Base-by-base conservation (phyloP, 2,888 invertebrate species). In the Fragum sueziense region DNA sequence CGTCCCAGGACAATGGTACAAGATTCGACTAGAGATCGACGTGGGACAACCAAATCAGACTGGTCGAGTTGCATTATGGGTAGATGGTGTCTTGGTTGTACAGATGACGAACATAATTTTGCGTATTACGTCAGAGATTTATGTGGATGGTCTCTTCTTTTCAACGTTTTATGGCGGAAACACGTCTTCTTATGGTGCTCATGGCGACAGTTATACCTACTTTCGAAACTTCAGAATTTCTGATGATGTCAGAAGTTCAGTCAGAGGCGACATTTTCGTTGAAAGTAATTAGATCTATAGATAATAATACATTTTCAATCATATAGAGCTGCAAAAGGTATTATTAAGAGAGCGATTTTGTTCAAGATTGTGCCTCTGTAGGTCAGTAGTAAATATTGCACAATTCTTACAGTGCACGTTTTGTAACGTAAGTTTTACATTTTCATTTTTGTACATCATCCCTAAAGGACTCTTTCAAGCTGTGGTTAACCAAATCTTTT, bases 81-180 rank as follows among this genome's bases (percentile, higher is more conserved):
- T 88, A 2, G 84, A 89, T 33, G 82, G 76, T 6, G 20, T 61
- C 9, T 31, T 75, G 41, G 73, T 78, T 57, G 37, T 83, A 27
- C 62, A 82, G 71, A 62, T 86, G 27, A 70, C 75, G 33, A 75
- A 86, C 54, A 68, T 88, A 27, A 75, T 82, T 37, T 80, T 88
- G 62, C 76, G 88, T 27, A 69, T 73, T 51, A 76, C 82, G 22
- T 72, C 74, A 7, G 33, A 34, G 33, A 76, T 88, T 34, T 52
- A 84, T 17, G 86, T 88, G 29, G 80, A 86, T 37, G 87, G 87
- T 3, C 69, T 89, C 34, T 87, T 86, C 76, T 88, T 89, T 71
- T 88, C 88, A 1, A 89, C 88, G 27, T 88, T 90, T 71, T 90
- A 87, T 65, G 90, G 89, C 6, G 90, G 90, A 4, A 51, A 61